Evolutionary conservation across 2,888 invertebrate species (phyloP).

Genomic region (Parapristionchus giblindavisi): DNA sequence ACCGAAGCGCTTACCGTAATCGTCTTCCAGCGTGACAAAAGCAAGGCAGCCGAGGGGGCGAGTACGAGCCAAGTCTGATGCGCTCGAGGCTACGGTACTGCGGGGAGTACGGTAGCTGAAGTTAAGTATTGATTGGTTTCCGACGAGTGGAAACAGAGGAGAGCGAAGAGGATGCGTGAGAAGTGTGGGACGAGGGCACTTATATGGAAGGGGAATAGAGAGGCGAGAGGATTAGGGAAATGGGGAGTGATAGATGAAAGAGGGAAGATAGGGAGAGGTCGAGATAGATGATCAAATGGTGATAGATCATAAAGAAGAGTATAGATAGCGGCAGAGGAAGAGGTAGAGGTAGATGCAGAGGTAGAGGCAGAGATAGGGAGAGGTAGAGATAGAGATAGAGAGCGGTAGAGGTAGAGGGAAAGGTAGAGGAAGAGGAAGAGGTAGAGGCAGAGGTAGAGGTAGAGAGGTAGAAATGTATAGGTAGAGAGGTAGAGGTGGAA

Average conservation of each 20-base stretch:
- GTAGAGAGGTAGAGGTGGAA: no score
- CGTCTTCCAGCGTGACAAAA: constrained; percentile 38
- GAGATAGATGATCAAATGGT: not conserved
- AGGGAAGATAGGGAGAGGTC: not conserved
- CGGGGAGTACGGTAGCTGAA: constrained; percentile 37
- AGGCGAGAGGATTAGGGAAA: not conserved
- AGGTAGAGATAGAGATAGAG: no score
- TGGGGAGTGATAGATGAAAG: not conserved
- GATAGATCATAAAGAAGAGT: not conserved
- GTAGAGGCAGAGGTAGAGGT: no score
- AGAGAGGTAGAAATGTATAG: no score
- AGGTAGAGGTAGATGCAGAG: no score
- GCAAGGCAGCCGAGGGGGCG: constrained; percentile 35
- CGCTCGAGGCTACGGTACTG: constrained; percentile 33
- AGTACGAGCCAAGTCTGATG: constrained; percentile 35
- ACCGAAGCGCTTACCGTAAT: constrained; percentile 21
- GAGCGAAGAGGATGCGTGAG: not conserved
- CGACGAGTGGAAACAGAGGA: not conserved
- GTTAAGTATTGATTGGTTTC: not conserved
- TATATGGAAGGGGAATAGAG: constrained; percentile 7
- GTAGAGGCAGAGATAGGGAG: no score
- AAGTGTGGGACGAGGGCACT: not conserved
- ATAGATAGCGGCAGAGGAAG: constrained; percentile 6
- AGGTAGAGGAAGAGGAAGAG: no score
- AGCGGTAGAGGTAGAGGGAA: no score